phyloP scores from a whole-genome alignment of 2,797 vertebrate genomes.

The Premnoplex brunnescens region DNA sequence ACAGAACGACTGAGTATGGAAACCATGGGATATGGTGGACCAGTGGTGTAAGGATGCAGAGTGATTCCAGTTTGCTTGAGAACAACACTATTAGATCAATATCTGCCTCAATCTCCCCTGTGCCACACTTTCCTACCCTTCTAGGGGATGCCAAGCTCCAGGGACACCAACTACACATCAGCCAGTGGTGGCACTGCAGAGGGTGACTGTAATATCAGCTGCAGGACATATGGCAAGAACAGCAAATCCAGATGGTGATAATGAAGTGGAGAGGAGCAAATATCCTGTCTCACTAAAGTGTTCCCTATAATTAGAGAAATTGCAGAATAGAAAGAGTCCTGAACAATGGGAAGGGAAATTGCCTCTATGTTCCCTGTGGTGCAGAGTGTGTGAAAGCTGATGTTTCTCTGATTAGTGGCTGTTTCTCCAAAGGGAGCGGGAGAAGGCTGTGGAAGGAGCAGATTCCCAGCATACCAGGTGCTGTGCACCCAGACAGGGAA shows the following conservation, averaged over 20 bases:
- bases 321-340: not conserved
- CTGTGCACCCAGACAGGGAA: not conserved
- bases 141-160: not conserved
- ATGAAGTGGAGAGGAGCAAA: not conserved
- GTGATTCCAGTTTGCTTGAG: not conserved
- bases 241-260: not conserved
- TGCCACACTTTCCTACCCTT: not conserved
- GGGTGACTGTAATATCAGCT: not conserved
- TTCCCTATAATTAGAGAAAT: not conserved
- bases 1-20: not conserved
- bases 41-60: not conserved
- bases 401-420: not conserved
- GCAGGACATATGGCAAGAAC: not conserved
- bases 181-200: rapidly evolving
- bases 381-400: not conserved
- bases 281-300: not conserved
- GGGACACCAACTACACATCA: not conserved
- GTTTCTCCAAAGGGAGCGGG: not conserved
- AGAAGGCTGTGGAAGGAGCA: not conserved
- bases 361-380: not conserved
- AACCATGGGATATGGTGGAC: not conserved
- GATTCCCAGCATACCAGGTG: not conserved
- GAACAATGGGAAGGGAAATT: not conserved
- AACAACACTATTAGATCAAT: not conserved
- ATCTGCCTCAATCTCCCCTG: not conserved